Evolutionary conservation across 2,797 vertebrate genomes (phyloP), one percentile per base, ranked within the genome.

Genomic region (Cryptoblepharus egeriae): DNA sequence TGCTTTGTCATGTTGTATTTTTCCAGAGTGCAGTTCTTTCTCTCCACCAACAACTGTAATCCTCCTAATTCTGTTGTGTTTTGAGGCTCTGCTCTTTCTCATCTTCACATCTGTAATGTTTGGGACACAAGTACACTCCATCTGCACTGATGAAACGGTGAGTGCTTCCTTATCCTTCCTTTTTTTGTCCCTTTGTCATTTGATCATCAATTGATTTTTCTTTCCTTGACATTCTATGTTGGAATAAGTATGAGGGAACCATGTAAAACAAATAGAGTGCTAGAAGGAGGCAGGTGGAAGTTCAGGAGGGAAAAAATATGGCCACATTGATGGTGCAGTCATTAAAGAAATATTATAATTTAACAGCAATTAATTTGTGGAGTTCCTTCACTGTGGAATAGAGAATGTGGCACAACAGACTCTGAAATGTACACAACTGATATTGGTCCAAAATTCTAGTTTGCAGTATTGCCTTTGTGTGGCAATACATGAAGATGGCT

Each of bases 41-140:
- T 98, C 99, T 60, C 98, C 99, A 0, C 98, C 98, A 63, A 96
- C 98, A 1, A 99, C 98, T 0, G 98, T 99, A 90, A 97, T 99
- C 94, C 97, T 99, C 78, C 97, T 99, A 93, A 98, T 99, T 94
- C 96, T 99, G 75, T 94, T 99, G 92, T 98, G 97, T 93, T 99
- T 99, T 0, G 99, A 99, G 94, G 98, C 96, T 15, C 97, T 99
- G 75, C 97, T 99, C 8, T 99, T 99, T 87, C 96, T 99, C 88
- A 97, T 99, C 85, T 99, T 99, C 96, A 99, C 99, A 0, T 97
- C 97, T 0, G 98, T 99, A 90, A 99, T 99, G 99, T 99, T 99
- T 79, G 99, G 99, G 85, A 99, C 98, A 20, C 98, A 99, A 95
- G 96, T 99, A 90, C 98, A 99, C 95, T 99, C 98, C 90, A 99